Evolutionary conservation across 2,113 vertebrate genomes (phyloP).

Genomic region (Lophotis ruficrista): DNA sequence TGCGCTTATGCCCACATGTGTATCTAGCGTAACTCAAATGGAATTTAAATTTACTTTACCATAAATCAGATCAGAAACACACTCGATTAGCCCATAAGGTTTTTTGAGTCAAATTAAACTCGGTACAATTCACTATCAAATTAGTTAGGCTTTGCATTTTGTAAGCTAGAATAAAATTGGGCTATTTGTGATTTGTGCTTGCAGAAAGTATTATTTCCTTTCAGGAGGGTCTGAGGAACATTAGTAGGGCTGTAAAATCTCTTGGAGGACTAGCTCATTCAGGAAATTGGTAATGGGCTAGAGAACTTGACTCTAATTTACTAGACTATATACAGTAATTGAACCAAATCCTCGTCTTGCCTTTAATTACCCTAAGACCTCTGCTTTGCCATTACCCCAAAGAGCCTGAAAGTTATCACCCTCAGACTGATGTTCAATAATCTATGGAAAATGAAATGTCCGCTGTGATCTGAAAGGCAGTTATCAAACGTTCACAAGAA

Average conservation of each 20-base stretch:
- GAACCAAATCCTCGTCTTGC: conserved; percentile 1
- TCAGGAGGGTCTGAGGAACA: background rate
- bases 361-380: conserved; percentile 1
- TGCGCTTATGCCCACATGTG: background rate
- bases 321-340: background rate
- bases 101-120: conserved; percentile 26
- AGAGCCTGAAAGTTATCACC: background rate
- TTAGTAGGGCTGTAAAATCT: background rate
- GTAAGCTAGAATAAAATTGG: conserved; percentile 17
- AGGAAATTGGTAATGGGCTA: conserved; percentile 17
- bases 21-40: background rate
- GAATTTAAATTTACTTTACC: conserved; percentile 47
- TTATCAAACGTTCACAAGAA: background rate
- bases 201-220: conserved; percentile 15
- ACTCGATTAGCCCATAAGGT: background rate
- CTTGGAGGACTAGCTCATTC: background rate
- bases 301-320: background rate
- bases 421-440: background rate
- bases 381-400: background rate
- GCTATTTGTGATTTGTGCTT: background rate
- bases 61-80: conserved; percentile 35
- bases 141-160: conserved; percentile 30
- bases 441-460: background rate
- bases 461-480: background rate
- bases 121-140: background rate